phyloP scores from a whole-genome alignment of 2,888 invertebrate genomes.

The Coelogynopora nodosa region DNA sequence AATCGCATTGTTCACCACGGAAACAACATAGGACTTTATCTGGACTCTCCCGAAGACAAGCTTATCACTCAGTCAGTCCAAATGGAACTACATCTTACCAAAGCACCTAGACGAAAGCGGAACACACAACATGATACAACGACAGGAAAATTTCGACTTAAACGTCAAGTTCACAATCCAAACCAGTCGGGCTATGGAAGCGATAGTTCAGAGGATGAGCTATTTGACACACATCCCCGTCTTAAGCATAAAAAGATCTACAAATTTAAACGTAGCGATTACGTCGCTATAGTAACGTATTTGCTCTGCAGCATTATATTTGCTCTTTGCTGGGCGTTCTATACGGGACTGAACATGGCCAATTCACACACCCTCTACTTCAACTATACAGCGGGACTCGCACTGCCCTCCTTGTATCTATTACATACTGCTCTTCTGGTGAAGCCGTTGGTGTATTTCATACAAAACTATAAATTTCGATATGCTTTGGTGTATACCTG shows the following conservation, averaged over 20 bases:
- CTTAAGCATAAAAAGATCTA: neutral
- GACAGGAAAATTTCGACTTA: neutral
- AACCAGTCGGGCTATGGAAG: neutral
- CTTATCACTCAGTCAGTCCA: neutral
- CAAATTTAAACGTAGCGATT: conserved; percentile 23
- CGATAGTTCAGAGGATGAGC: conserved; percentile 21
- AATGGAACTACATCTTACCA: neutral
- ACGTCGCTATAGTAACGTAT: neutral
- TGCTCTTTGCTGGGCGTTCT: neutral
- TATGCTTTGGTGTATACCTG: conserved; percentile 8
- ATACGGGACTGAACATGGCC: neutral
- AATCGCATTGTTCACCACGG: neutral
- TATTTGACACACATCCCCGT: neutral
- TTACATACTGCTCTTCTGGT: neutral
- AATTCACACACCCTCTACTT: neutral
- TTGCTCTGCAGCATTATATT: neutral
- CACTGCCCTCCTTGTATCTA: neutral
- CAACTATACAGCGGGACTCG: neutral
- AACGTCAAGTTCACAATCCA: neutral
- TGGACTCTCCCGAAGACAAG: neutral
- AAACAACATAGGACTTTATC: neutral
- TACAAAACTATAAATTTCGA: conserved; percentile 30
- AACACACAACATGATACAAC: neutral
- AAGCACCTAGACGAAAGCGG: neutral
- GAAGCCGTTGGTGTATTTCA: neutral